Evolutionary conservation across 2,113 vertebrate species (phyloP), one percentile per base, ranked within the genome.

Genomic region (Boulengeromyrus knoepffleri): DNA sequence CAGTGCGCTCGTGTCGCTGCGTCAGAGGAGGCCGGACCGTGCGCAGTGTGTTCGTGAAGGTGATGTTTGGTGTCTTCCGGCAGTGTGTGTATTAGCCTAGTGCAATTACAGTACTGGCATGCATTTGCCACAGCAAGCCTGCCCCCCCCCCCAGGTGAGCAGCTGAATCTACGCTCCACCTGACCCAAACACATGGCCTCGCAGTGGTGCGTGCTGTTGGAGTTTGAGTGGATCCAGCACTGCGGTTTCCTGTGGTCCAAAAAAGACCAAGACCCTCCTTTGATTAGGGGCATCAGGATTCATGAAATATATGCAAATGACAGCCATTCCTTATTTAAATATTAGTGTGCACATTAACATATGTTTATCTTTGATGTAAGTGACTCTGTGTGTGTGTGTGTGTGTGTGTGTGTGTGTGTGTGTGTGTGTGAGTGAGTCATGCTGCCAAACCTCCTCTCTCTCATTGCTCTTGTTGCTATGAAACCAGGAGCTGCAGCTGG

Each of bases 391-490:
- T 19, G 8, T 12, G 84, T 86, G 46, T 86, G 83, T 85, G 27
- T 77, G 70, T 77, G 50, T 52, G 13, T 15, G 49, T 15, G 49
- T 12, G 47, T 49, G 49, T 50, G 50, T 4, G 13, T 15, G 49
- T 2, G 2, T 10, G 10, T 2, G 9, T 2, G 2, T 10, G 10
- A 0, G 9, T 49, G 50, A 3, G 10, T 50, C 3, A 4, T 80
- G 31, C 36, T 85, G 46, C 45, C 85, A 87, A 46, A 49, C 24
- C 85, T 86, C 21, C 85, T 50, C 17, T 52, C 85, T 39, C 85
- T 87, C 47, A 27, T 52, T 7, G 85, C 85, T 52, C 85, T 52
- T 27, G 85, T 87, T 87, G 85, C 85, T 87, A 87, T 87, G 85
- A 87, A 87, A 87, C 85, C 85, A 52, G 27, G 46, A 87, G 85